These are phyloP conservation scores for Puma concolor DNA, from an alignment of 2,113 vertebrate genomes.

Conservation along the genomic window DNA sequence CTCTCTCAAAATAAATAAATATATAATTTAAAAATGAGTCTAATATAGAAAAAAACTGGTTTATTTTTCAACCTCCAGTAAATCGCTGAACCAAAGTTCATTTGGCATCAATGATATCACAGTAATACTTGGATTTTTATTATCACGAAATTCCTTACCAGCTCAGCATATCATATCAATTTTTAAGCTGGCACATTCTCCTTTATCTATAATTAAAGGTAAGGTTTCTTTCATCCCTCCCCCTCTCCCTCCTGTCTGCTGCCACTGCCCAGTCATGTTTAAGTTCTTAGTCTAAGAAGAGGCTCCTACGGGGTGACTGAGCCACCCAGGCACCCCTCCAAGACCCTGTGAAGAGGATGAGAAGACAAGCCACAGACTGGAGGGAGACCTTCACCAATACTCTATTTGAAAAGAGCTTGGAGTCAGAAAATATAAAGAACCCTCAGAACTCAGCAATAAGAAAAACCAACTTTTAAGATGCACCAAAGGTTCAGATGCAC, in stretches of 20 bases:
- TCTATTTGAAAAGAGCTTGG: neutral
- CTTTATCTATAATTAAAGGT: neutral
- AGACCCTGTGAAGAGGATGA: neutral
- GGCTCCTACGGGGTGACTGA: too few relatives aligned
- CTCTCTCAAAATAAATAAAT: too few relatives aligned
- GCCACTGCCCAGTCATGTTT: neutral
- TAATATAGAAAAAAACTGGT: neutral
- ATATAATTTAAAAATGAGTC: too few relatives aligned
- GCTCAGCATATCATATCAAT: neutral
- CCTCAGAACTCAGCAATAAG: neutral
- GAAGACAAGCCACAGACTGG: neutral
- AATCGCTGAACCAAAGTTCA: neutral
- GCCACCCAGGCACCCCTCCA: too few relatives aligned
- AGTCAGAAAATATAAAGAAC: neutral
- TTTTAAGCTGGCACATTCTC: neutral
- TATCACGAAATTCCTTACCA: neutral
- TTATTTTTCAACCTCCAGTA: neutral
- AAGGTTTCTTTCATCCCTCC: neutral
- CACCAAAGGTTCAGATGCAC: neutral
- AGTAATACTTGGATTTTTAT: neutral
- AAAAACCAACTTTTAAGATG: neutral
- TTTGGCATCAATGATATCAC: neutral
- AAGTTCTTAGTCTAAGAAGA: too few relatives aligned
- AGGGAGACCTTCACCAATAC: neutral
- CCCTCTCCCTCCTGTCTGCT: too few relatives aligned